Conservation (phyloP, 2,797 vertebrate species). For the Phyllotis vaccarum region DNA sequence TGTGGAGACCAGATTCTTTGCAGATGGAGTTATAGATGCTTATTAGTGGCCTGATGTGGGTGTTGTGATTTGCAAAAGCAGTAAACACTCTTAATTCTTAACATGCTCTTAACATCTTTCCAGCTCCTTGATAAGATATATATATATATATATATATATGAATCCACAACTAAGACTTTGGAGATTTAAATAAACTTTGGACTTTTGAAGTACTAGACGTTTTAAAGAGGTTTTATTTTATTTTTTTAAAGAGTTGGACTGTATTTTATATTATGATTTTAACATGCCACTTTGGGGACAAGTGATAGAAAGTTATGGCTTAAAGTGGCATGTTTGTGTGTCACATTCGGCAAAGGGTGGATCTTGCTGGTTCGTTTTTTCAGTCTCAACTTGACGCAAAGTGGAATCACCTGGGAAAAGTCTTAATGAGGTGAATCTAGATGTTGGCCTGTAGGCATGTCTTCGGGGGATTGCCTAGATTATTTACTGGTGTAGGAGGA, state of each 20-base stretch:
- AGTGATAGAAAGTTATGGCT: not conserved
- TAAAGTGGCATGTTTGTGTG: not conserved
- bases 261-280: not conserved
- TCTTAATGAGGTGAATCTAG: not conserved
- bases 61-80: not conserved
- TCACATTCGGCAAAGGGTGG: not conserved
- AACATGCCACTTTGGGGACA: not conserved
- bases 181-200: not conserved
- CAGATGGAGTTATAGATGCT: too few relatives aligned
- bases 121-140: not conserved
- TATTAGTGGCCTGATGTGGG: not conserved
- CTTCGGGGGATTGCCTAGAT: not conserved
- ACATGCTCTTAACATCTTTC: not conserved
- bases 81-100: not conserved
- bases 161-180: not conserved
- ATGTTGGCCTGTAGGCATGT: not conserved
- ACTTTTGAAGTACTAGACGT: not conserved
- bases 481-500: not conserved
- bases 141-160: not conserved
- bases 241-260: not conserved
- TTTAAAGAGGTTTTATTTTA: too few relatives aligned
- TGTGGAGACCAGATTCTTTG: not conserved
- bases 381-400: not conserved
- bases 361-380: not conserved
- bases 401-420: not conserved